Percentiles rank a stretch among this genome's conserved stretches.
Evolutionary conservation across 2,797 vertebrate genomes (phyloP).

Genomic region (Alosa sapidissima): DNA sequence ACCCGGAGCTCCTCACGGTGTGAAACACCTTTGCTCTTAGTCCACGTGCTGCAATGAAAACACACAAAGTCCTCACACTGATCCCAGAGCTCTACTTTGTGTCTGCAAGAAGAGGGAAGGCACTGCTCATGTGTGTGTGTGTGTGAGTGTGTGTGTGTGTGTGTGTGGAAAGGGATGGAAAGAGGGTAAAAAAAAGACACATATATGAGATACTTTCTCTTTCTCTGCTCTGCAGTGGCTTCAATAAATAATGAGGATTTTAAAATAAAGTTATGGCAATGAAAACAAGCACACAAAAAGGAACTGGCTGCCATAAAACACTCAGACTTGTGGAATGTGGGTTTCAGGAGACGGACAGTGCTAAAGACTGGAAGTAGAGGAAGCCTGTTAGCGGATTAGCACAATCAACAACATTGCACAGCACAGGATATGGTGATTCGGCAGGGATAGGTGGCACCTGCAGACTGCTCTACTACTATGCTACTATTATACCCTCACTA

Average conservation of each 20-base stretch:
- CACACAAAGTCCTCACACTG: constrained; percentile 27
- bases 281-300: not conserved
- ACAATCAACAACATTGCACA: not conserved
- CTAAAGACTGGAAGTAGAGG: not conserved
- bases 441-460: not conserved
- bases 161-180: constrained; percentile 25
- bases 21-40: constrained; percentile 46
- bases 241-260: constrained; percentile 11
- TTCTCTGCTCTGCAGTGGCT: not conserved
- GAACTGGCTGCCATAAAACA: not conserved
- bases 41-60: constrained; percentile 26
- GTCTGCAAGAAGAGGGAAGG: not conserved
- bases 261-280: not conserved
- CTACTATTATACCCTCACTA: not conserved
- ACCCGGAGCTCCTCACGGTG: constrained; percentile 35
- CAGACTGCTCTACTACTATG: too few species aligned
- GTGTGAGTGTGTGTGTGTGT: not conserved
- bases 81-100: constrained; percentile 38
- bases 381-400: not conserved
- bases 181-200: constrained; percentile 48
- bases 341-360: not conserved
- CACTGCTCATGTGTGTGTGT: not conserved
- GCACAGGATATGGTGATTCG: too few species aligned
- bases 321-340: not conserved
- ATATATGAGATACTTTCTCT: constrained; percentile 10